A percentile compares a stretch with the other conserved stretches of the same genome.
Evolutionary conservation across 1,140 invertebrate genomes (phyloP).

Genomic region (Anastrepha obliqua): DNA sequence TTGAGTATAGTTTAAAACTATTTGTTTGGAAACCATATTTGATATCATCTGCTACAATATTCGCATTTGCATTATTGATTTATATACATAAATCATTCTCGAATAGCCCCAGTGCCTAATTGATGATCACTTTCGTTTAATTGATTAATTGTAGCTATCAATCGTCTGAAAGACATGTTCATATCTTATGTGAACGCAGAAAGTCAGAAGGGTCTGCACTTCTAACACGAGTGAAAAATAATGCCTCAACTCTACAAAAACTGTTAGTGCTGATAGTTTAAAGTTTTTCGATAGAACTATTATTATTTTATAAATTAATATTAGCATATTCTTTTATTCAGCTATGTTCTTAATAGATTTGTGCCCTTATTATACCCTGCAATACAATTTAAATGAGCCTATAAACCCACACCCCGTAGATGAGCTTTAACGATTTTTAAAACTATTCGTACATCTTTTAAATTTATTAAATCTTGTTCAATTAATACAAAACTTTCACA

Average conservation of each 20-base stretch:
- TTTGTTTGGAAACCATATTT: no score
- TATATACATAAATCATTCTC: neutral
- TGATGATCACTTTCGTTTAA: slow-evolving; percentile 36
- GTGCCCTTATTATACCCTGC: neutral
- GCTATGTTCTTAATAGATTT: neutral
- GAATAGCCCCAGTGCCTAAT: slow-evolving; percentile 13
- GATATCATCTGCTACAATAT: neutral
- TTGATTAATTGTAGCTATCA: slow-evolving; percentile 47
- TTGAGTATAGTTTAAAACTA: no score
- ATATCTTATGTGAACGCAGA: slow-evolving; percentile 46
- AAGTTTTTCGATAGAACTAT: neutral
- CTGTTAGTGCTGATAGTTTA: slow-evolving; percentile 47
- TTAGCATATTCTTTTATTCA: slow-evolving; percentile 23
- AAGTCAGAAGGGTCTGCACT: slow-evolving; percentile 48
- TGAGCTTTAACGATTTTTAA: neutral
- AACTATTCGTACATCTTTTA: neutral
- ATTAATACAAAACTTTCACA: neutral
- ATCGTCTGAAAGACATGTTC: slow-evolving; percentile 38
- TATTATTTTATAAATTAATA: neutral
- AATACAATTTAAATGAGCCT: neutral
- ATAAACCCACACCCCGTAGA: neutral
- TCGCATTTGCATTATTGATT: neutral
- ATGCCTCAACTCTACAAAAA: slow-evolving; percentile 43
- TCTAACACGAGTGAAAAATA: slow-evolving; percentile 31
- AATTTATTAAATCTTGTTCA: neutral